A percentile compares a stretch with the other conserved stretches of the same genome.
Evolutionary conservation across 2,888 invertebrate genomes (phyloP).

Genomic region (Oligia latruncula): DNA sequence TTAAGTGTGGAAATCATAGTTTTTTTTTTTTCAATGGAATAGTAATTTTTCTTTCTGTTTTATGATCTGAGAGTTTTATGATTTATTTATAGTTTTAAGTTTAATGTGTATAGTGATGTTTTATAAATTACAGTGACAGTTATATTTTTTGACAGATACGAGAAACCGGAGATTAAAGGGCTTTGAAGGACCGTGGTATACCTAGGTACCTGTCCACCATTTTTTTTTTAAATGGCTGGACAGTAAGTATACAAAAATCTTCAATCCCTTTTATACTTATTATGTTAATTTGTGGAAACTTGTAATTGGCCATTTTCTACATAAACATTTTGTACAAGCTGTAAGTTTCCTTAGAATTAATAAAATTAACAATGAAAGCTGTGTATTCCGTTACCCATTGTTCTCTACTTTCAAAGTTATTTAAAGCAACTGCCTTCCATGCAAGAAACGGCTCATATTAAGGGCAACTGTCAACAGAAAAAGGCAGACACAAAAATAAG

Average conservation of each 20-base stretch:
- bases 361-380: background rate
- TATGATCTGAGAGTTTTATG: background rate
- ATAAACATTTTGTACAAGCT: background rate
- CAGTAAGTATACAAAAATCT: background rate
- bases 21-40: slow-evolving; percentile 39
- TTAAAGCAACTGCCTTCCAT: background rate
- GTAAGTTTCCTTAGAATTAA: background rate
- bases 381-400: background rate
- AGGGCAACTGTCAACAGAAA: slow-evolving; percentile 13
- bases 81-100: background rate
- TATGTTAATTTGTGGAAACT: background rate
- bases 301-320: background rate
- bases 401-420: background rate
- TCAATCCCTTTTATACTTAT: background rate
- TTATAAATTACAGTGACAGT: background rate
- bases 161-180: background rate
- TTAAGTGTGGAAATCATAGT: slow-evolving; percentile 74
- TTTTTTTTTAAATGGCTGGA: background rate
- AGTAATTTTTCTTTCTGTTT: slow-evolving; percentile 30
- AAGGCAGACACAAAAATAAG: background rate
- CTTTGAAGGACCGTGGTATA: background rate
- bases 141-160: background rate
- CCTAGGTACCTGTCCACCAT: background rate
- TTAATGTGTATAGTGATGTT: background rate
- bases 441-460: slow-evolving; percentile 14